A percentile compares a stretch with the other conserved stretches of the same genome.
These are phyloP conservation scores for Acrossocheilus wenchowensis DNA, from an alignment of 2,797 vertebrate genomes.

Conservation along the genomic window DNA sequence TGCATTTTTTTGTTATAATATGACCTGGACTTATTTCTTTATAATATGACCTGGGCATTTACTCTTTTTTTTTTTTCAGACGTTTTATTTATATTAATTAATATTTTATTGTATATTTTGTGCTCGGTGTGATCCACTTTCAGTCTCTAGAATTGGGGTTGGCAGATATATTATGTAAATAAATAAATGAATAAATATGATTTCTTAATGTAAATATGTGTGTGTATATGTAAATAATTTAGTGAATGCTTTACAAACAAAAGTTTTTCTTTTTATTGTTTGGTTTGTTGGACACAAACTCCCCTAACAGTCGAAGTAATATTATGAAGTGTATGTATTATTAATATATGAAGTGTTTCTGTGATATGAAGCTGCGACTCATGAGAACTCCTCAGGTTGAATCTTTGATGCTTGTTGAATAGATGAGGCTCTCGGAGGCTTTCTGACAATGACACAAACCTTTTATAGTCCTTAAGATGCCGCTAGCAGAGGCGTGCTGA, in stretches of 20 bases:
- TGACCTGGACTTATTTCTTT: no score
- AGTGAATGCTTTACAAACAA: not conserved
- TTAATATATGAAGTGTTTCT: not conserved
- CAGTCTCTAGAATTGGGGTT: no score
- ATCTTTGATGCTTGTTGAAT: not conserved
- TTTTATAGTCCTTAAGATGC: not conserved
- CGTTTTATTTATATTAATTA: no score
- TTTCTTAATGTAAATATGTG: no score
- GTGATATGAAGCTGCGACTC: not conserved
- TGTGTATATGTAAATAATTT: not conserved
- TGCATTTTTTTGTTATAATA: no score
- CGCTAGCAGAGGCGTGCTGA: not conserved
- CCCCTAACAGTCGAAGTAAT: not conserved
- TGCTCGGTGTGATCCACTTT: no score
- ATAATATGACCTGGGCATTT: no score
- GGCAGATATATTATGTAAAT: no score
- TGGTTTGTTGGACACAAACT: not conserved
- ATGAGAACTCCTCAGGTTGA: not conserved
- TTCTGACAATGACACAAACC: not conserved
- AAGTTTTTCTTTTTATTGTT: not conserved
- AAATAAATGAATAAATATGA: no score
- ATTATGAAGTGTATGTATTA: not conserved
- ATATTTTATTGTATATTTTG: no score
- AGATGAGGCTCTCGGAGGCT: not conserved
- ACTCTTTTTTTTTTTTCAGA: no score